These are phyloP conservation scores for Uromys caudimaculatus DNA, from an alignment of 2,797 vertebrate genomes.

Conservation along the genomic window DNA sequence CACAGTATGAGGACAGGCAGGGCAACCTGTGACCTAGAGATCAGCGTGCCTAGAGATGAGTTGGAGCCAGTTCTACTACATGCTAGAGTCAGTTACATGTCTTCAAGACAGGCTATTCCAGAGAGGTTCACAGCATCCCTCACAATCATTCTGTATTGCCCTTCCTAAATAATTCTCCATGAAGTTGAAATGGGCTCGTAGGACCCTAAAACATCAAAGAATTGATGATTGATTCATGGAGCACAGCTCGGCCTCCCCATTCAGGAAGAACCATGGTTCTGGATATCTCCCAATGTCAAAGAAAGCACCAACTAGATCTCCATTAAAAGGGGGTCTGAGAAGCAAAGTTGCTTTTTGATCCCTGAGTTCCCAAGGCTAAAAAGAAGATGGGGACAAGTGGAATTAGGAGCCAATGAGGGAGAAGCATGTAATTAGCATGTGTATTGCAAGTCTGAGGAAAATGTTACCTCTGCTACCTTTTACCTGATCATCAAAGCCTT, in stretches of 20 bases:
- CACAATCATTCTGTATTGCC: not conserved
- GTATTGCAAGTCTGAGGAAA: not conserved
- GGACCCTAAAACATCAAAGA: not conserved
- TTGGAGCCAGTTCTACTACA: not conserved
- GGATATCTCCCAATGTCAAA: not conserved
- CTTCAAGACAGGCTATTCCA: not conserved
- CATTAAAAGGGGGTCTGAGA: fast-evolving
- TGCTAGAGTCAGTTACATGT: not conserved
- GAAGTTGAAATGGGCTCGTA: not conserved
- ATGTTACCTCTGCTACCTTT: not conserved
- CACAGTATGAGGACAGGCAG: not conserved
- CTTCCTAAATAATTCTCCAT: conserved; percentile 20
- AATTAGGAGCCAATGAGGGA: not conserved
- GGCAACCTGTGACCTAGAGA: not conserved
- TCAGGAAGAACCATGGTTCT: not conserved
- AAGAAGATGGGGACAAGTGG: fast-evolving
- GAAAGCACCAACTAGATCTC: not conserved
- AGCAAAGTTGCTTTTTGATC: not conserved
- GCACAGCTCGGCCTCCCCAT: fast-evolving
- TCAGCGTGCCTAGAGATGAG: too few relatives aligned
- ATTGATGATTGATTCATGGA: not conserved
- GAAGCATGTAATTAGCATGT: fast-evolving
- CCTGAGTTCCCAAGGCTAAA: not conserved
- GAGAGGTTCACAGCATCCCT: not conserved
- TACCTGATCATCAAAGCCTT: not conserved